phyloP scores from a whole-genome alignment of 1,140 invertebrate species.

The Drosophila pallidifrons region DNA sequence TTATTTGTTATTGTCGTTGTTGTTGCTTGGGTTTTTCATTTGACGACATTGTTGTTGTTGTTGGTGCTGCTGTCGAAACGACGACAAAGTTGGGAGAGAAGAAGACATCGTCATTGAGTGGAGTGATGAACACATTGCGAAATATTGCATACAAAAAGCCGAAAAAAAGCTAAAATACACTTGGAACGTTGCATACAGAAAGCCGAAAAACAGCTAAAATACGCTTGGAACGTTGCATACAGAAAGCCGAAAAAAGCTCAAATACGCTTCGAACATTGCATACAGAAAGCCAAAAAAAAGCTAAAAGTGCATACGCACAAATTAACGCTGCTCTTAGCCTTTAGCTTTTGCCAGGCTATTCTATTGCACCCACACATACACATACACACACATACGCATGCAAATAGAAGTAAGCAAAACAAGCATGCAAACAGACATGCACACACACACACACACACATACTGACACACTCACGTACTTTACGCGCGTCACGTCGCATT shows the following conservation, averaged over 20 bases:
- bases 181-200: constrained; percentile 3
- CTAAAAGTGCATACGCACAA: background rate
- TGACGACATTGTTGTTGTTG: constrained; percentile 27
- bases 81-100: constrained; percentile 39
- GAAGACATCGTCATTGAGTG: constrained; percentile 36
- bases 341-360: constrained; percentile 25
- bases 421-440: constrained; percentile 1
- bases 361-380: constrained; percentile 16
- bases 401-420: no score
- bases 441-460: constrained; percentile 4
- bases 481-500: constrained; percentile 40
- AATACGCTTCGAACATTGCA: background rate
- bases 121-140: constrained; percentile 14
- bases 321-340: background rate
- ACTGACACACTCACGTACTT: background rate
- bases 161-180: no score
- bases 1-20: constrained; percentile 26
- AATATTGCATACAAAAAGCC: background rate
- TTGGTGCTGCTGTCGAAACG: constrained; percentile 10
- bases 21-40: constrained; percentile 37
- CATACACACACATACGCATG: background rate
- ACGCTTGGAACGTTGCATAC: background rate
- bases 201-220: background rate
- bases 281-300: no score
- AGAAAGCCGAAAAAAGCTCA: constrained; percentile 6